Percentiles rank a stretch among this genome's conserved stretches.
These are phyloP conservation scores for Gallinago undulata DNA, from an alignment of 2,113 vertebrate species.

Conservation along the genomic window DNA sequence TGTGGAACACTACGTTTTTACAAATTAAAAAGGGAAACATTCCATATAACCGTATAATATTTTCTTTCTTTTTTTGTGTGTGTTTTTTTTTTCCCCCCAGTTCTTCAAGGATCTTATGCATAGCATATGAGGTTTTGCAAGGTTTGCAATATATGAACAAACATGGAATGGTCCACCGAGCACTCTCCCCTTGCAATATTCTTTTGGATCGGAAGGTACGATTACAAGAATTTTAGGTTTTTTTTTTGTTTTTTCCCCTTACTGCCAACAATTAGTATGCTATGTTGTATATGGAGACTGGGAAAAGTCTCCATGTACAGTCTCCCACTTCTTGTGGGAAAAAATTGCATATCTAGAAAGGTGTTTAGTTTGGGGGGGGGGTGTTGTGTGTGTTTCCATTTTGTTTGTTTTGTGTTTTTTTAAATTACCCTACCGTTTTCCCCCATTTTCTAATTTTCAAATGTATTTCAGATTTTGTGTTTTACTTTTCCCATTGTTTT, in stretches of 20 bases:
- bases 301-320: background rate
- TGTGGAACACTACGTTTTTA: background rate
- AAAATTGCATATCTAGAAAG: background rate
- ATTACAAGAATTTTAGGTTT: background rate
- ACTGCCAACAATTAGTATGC: background rate
- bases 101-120: slow-evolving; percentile 80
- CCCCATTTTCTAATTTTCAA: background rate
- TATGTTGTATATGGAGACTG: background rate
- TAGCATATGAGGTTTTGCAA: slow-evolving; percentile 91
- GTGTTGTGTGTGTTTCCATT: background rate
- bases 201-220: slow-evolving; percentile 91
- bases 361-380: background rate
- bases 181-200: slow-evolving; percentile 88
- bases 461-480: background rate
- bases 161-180: slow-evolving; percentile 92
- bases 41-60: background rate
- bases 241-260: background rate
- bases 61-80: slow-evolving; percentile 1
- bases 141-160: slow-evolving; percentile 93
- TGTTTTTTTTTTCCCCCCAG: slow-evolving; percentile 54
- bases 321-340: background rate
- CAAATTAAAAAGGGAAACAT: background rate
- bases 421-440: background rate
- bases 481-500: background rate
- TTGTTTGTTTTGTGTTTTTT: background rate